Conservation (phyloP, 2,888 invertebrate genomes). For the Digitonthophagus gazella region DNA sequence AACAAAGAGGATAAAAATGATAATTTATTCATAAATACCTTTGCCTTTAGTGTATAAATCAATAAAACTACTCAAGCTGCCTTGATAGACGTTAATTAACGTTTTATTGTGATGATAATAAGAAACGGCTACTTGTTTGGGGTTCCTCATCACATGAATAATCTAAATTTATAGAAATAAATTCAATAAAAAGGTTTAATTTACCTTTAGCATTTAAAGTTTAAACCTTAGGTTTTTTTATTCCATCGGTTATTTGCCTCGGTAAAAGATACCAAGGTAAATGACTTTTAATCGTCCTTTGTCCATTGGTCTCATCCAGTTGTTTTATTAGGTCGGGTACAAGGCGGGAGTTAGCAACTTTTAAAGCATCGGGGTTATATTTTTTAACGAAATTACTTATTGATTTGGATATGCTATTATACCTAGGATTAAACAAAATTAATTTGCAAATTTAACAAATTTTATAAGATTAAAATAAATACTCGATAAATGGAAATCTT, state of each 20-base stretch:
- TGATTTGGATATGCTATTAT: not conserved
- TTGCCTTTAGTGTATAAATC: slow-evolving; percentile 60
- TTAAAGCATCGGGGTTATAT: not conserved
- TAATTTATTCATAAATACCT: slow-evolving; percentile 50
- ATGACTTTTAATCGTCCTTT: slow-evolving; percentile 32
- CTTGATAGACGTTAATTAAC: slow-evolving; percentile 57
- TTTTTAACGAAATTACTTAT: not conserved
- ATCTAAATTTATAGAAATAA: slow-evolving; percentile 50
- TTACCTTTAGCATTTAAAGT: slow-evolving; percentile 19
- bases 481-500: slow-evolving; percentile 28
- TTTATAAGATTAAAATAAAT: slow-evolving; percentile 5
- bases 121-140: slow-evolving; percentile 70
- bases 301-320: not conserved
- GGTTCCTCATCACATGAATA: slow-evolving; percentile 69
- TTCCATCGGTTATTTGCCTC: slow-evolving; percentile 38
- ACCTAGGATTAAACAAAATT: not conserved
- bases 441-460: not conserved
- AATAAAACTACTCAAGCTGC: slow-evolving; percentile 59
- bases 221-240: slow-evolving; percentile 36
- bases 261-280: slow-evolving; percentile 32
- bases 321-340: not conserved
- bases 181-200: not conserved
- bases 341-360: not conserved
- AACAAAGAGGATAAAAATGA: too few relatives aligned
- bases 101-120: slow-evolving; percentile 65